Percentiles rank a stretch among this genome's conserved stretches.
phyloP scores from a whole-genome alignment of 2,797 vertebrate genomes.

The Alfaro cultratus region DNA sequence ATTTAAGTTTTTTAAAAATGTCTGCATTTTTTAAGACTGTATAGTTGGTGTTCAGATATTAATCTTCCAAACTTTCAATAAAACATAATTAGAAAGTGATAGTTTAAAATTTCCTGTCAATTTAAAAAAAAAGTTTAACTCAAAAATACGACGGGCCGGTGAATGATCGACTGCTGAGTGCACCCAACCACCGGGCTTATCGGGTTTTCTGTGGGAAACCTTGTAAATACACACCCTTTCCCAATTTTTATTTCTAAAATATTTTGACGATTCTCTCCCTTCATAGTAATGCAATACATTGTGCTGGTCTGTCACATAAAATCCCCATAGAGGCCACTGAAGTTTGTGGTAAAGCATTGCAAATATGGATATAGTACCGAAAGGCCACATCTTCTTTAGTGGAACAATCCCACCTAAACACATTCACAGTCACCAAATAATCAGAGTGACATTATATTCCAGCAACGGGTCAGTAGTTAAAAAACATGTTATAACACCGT shows the following conservation, averaged over 20 bases:
- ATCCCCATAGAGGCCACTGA: background rate
- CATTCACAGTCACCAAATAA: slow-evolving; percentile 1
- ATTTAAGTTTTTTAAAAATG: too few species aligned
- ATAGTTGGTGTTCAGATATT: too few species aligned
- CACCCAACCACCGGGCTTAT: too few species aligned
- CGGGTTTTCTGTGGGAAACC: too few species aligned
- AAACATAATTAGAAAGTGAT: too few species aligned
- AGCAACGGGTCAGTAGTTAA: slow-evolving; percentile 48
- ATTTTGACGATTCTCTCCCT: background rate
- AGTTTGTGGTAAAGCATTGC: background rate
- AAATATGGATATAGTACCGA: background rate
- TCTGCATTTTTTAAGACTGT: too few species aligned
- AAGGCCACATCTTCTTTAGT: background rate
- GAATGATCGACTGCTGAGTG: too few species aligned
- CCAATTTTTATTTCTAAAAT: background rate
- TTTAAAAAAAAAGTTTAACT: too few species aligned
- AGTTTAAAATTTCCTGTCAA: too few species aligned
- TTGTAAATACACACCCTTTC: background rate
- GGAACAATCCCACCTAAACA: background rate
- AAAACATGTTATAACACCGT: slow-evolving; percentile 34
- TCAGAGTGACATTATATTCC: slow-evolving; percentile 5
- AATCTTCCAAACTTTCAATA: too few species aligned
- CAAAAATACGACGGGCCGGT: too few species aligned
- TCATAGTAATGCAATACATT: background rate
- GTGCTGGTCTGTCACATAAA: background rate